These are phyloP conservation scores for Ceyx cyanopectus DNA, from an alignment of 2,113 vertebrate genomes.

Conservation along the genomic window DNA sequence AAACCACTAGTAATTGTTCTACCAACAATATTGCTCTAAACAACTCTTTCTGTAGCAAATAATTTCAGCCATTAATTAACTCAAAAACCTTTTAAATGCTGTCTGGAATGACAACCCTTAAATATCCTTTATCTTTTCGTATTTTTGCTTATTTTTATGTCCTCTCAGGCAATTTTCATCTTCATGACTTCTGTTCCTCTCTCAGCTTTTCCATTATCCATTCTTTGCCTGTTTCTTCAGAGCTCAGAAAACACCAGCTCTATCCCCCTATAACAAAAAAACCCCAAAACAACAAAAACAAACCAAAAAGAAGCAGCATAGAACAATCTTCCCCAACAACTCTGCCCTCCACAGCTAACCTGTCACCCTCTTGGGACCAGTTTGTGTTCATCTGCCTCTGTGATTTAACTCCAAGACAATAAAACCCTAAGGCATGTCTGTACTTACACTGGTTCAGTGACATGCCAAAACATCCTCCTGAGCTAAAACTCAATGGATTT, in stretches of 20 bases:
- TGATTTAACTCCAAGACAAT: background rate
- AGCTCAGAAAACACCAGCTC: background rate
- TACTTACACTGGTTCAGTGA: background rate
- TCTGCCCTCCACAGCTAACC: background rate
- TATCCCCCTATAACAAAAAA: background rate
- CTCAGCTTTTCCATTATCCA: background rate
- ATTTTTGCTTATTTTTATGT: background rate
- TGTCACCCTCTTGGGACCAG: background rate
- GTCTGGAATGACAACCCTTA: background rate
- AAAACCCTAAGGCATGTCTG: background rate
- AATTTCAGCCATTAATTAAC: background rate
- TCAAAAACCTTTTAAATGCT: background rate
- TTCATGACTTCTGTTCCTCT: background rate
- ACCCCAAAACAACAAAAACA: too few species aligned
- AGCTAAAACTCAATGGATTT: background rate
- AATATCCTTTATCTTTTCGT: background rate
- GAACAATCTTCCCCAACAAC: background rate
- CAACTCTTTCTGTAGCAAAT: rapidly evolving
- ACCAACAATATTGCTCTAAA: background rate
- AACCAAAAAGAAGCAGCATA: background rate
- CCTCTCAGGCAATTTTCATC: background rate
- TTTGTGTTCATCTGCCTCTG: background rate
- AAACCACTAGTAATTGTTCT: background rate
- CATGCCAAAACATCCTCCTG: background rate
- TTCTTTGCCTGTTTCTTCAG: background rate